Conservation (phyloP, 2,113 vertebrate genomes). For the Zapus hudsonius region DNA sequence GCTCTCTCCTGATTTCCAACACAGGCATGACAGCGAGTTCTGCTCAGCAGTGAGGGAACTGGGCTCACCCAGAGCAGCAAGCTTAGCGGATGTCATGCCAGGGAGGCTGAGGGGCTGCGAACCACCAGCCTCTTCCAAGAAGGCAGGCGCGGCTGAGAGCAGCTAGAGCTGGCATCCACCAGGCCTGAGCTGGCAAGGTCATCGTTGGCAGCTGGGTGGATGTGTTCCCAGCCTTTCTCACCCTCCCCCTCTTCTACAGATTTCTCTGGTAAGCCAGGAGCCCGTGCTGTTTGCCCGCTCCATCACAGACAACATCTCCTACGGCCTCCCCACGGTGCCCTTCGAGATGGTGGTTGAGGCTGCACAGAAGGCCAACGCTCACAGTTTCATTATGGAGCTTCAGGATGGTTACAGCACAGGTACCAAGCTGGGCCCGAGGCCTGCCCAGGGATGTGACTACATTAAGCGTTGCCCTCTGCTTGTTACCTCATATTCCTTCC, state of each 20-base stretch:
- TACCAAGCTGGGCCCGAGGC: slow-evolving; percentile 43
- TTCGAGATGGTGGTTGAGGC: slow-evolving; percentile 89
- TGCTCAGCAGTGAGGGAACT: rapidly evolving
- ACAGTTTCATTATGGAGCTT: slow-evolving; percentile 91
- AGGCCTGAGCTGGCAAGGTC: background rate
- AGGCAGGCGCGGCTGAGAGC: too few species aligned
- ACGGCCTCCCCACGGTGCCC: slow-evolving; percentile 89
- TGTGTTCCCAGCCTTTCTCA: background rate
- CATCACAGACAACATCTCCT: slow-evolving; percentile 93
- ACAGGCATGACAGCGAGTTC: background rate
- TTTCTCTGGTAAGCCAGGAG: slow-evolving; percentile 96
- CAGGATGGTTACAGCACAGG: slow-evolving; percentile 93
- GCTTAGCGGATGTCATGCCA: rapidly evolving
- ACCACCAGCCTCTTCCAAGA: background rate
- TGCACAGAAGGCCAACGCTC: slow-evolving; percentile 92
- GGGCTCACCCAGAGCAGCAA: background rate
- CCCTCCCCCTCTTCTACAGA: slow-evolving; percentile 81
- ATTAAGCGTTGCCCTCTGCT: background rate
- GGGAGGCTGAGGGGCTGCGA: background rate
- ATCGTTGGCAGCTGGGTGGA: background rate
- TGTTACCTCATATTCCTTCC: too few species aligned
- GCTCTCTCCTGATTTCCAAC: too few species aligned
- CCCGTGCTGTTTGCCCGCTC: slow-evolving; percentile 95
- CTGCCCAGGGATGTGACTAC: rapidly evolving
- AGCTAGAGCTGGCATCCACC: background rate